A percentile compares a stretch with the other conserved stretches of the same genome.
Conservation (phyloP, 2,888 invertebrate species). For the Oligia latruncula region DNA sequence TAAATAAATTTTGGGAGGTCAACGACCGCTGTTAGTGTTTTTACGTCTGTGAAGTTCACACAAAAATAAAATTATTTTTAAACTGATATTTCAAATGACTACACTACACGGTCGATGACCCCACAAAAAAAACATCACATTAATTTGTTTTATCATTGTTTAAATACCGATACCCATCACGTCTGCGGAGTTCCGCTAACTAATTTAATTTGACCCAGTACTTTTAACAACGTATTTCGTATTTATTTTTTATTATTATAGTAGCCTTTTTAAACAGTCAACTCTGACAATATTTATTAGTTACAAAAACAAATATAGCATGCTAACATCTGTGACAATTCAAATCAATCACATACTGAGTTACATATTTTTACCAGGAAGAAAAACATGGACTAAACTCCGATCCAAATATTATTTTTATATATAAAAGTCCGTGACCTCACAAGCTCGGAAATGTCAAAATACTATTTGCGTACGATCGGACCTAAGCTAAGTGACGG, state of each 20-base stretch:
- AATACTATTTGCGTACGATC: conserved; percentile 60
- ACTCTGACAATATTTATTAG: background rate
- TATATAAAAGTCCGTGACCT: conserved; percentile 25
- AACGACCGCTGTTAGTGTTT: background rate
- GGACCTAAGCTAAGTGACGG: conserved; percentile 46
- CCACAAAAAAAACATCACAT: background rate
- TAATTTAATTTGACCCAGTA: background rate
- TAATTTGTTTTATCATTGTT: background rate
- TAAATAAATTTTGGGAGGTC: background rate
- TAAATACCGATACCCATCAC: background rate
- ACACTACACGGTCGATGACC: background rate
- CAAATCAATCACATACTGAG: conserved; percentile 2
- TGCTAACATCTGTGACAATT: conserved; percentile 10
- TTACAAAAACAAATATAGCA: background rate
- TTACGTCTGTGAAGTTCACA: background rate
- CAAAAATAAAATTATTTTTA: background rate
- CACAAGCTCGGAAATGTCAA: conserved; percentile 20
- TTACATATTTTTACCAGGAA: conserved; percentile 2
- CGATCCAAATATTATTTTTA: background rate
- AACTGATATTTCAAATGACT: background rate
- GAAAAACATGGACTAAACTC: background rate
- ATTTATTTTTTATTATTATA: background rate
- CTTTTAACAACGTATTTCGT: background rate
- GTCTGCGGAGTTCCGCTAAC: background rate
- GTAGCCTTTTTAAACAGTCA: conserved; percentile 9